Conservation (phyloP, 2,113 vertebrate species). For the Sylvilagus bachmani region DNA sequence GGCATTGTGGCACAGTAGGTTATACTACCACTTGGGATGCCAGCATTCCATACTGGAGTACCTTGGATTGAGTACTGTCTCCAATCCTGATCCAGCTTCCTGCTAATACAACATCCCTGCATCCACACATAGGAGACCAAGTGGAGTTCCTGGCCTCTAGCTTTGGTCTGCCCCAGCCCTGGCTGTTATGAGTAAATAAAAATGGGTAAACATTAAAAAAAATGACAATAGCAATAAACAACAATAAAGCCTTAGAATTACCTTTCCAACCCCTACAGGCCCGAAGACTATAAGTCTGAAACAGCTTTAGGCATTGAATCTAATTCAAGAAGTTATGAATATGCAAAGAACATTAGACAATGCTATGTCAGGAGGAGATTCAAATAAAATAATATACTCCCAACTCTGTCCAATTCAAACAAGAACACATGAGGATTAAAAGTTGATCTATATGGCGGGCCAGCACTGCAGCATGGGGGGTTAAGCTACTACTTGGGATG, state of each 20-base stretch:
- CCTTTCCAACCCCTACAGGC: slow-evolving; percentile 27
- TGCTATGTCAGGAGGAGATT: neutral
- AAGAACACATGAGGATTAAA: slow-evolving; percentile 29
- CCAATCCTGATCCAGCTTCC: too few relatives aligned
- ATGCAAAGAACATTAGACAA: slow-evolving; percentile 24
- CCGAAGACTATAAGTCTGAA: slow-evolving; percentile 19
- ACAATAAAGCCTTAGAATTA: slow-evolving; percentile 19
- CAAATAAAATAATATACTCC: neutral
- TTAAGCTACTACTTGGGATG: too few relatives aligned
- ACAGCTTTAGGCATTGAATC: neutral
- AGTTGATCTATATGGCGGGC: neutral
- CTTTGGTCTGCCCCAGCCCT: too few relatives aligned
- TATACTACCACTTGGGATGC: too few relatives aligned
- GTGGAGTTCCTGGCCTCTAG: too few relatives aligned
- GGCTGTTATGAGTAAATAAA: too few relatives aligned
- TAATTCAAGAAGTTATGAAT: slow-evolving; percentile 48
- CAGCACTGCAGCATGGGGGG: too few relatives aligned
- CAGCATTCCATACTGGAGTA: too few relatives aligned
- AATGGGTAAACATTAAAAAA: neutral
- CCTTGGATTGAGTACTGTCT: too few relatives aligned
- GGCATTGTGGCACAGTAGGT: too few relatives aligned
- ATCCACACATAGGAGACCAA: too few relatives aligned
- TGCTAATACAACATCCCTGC: too few relatives aligned
- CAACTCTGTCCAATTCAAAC: slow-evolving; percentile 27
- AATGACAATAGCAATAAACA: neutral